Evolutionary conservation across 2,888 invertebrate genomes (phyloP), one percentile per base, ranked within the genome.

Genomic region (Drosophila tanythrix): DNA sequence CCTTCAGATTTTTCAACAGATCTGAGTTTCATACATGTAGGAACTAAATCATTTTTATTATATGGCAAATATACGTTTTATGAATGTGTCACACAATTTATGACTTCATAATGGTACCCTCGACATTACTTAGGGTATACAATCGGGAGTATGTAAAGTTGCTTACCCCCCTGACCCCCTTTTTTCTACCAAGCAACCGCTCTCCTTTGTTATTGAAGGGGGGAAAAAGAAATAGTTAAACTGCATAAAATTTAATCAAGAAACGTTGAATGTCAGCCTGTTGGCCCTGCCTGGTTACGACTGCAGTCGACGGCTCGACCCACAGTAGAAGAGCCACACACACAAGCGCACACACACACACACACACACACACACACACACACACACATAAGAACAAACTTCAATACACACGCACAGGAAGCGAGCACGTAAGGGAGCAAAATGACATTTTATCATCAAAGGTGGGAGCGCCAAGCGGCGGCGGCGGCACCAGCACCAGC

Each of bases 401-500:
- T 57, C 36, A 21, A 46, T 46, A 35, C 31, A 31, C 21, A 43
- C 43, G 55, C 31, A 51, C 29, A 46, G 38, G 60, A 43, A 74
- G 64, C 67, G 65, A 72, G 71, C 85, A 86, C 88, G 86, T 89
- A 89, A 87, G 85, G 88, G 82, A 86, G 84, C 81, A 84, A 90
- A 88, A 90, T 87, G 88, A 90, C 90, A 90, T 89, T 90, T 88
- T 89, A 90, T 82, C 89, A 90, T 89, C 89, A 89, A 90, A 90
- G 91, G 86, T 90, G 81, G 89, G 50, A 21, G 35, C 57, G 77
- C 74, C 81, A 78, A 80, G 69, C 72, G 69, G 5, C 56, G 56
- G 57, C 68, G 36, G 58, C 33, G 27, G n/a, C n/a, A n/a, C n/a
- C n/a, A n/a, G n/a, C 81, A 77, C 68, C 70, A 77, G 75, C 73